Evolutionary conservation across 2,888 invertebrate genomes (phyloP).

Genomic region (Alviniconcha strummeri): DNA sequence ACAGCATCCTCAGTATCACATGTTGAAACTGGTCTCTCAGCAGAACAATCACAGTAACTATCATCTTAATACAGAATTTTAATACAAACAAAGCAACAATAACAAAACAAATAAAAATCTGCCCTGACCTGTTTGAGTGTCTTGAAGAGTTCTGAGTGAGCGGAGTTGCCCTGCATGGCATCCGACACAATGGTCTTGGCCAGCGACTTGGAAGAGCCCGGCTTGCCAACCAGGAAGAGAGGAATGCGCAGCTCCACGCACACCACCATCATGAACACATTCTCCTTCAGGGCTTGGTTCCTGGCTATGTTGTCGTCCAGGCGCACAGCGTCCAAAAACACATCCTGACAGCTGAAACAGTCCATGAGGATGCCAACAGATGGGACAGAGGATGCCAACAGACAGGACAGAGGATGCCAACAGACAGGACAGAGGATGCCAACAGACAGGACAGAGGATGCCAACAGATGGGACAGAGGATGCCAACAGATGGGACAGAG

Average conservation of each 20-base stretch:
- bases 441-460: no score
- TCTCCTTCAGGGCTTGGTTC: constrained; percentile 70
- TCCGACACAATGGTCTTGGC: constrained; percentile 70
- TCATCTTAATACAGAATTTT: no score
- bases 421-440: no score
- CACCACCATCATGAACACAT: constrained; percentile 72
- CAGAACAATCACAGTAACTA: no score
- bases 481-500: no score
- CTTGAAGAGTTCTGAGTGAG: constrained; percentile 60
- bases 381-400: not conserved
- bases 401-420: not conserved
- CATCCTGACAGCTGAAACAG: constrained; percentile 63
- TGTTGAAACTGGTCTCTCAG: no score
- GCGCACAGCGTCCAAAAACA: constrained; percentile 60
- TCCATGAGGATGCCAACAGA: no score
- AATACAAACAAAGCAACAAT: no score
- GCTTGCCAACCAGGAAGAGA: constrained; percentile 71
- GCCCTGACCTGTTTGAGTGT: constrained; percentile 60
- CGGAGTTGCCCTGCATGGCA: constrained; percentile 68
- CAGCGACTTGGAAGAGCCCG: constrained; percentile 72
- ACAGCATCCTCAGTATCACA: no score
- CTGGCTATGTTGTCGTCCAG: constrained; percentile 64
- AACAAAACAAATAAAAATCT: no score
- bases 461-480: no score
- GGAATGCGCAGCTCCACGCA: constrained; percentile 71